phyloP scores from a whole-genome alignment of 2,888 invertebrate species.

The Saturnia japonica region DNA sequence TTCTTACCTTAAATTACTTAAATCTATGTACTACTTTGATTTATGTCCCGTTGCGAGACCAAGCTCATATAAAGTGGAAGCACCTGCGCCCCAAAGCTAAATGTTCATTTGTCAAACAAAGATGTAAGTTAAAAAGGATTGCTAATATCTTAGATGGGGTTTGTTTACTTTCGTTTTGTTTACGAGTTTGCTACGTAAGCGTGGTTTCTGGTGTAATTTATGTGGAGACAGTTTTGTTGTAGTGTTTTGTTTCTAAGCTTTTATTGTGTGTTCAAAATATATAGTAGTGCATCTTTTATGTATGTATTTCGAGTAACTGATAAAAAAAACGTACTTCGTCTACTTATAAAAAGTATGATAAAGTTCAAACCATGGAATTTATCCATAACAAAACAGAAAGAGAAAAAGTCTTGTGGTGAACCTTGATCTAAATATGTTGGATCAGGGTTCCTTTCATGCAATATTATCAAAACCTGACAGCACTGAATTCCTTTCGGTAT shows the following conservation, averaged over 20 bases:
- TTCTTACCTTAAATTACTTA: constrained; percentile 11
- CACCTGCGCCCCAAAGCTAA: constrained; percentile 70
- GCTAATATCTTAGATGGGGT: constrained; percentile 73
- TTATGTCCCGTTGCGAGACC: constrained; percentile 53
- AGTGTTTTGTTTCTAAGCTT: constrained; percentile 7
- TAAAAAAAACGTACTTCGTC: no score
- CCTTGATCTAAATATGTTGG: no score
- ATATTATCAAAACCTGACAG: no score
- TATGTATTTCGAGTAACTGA: no score
- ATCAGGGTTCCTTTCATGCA: no score
- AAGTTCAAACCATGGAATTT: no score
- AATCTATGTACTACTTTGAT: constrained; percentile 51
- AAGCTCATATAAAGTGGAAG: constrained; percentile 24
- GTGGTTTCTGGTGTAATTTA: constrained; percentile 24
- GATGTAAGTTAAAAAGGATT: constrained; percentile 75
- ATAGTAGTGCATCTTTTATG: background rate
- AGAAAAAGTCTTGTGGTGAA: no score
- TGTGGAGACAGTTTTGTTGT: constrained; percentile 3
- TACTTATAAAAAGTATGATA: no score
- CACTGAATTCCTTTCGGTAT: no score
- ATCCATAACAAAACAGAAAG: no score
- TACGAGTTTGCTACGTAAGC: constrained; percentile 23
- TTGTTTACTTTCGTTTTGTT: constrained; percentile 28
- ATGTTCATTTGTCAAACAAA: constrained; percentile 75
- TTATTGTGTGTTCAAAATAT: background rate